Percentiles rank a stretch among this genome's conserved stretches.
Conservation (phyloP, 2,888 invertebrate species). For the Lacanobia oleracea region DNA sequence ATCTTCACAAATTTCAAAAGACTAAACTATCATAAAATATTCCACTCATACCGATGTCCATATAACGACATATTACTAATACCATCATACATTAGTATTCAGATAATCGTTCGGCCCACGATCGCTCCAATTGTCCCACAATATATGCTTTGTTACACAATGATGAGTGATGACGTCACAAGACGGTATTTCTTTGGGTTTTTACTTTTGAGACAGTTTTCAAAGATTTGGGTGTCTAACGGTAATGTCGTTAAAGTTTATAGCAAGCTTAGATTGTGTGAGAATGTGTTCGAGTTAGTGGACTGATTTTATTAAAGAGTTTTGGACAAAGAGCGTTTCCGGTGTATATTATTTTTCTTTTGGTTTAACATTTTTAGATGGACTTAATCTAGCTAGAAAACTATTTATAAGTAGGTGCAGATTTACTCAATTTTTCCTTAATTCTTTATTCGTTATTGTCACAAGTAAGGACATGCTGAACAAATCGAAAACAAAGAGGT, state of each 20-base stretch:
- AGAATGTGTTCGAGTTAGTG: conserved; percentile 13
- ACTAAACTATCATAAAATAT: conserved; percentile 54
- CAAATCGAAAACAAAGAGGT: too few species aligned
- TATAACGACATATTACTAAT: conserved; percentile 35
- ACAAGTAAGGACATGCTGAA: not conserved
- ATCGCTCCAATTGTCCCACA: conserved; percentile 71
- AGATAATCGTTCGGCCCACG: conserved; percentile 73
- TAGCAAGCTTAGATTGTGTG: conserved; percentile 23
- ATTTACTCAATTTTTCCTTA: not conserved
- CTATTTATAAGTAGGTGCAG: not conserved
- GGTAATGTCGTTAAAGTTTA: conserved; percentile 39
- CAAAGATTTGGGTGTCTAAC: conserved; percentile 36
- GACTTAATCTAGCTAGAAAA: too few species aligned
- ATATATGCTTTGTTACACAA: conserved; percentile 53
- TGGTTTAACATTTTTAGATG: too few species aligned
- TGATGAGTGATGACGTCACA: conserved; percentile 60
- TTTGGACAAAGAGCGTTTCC: not conserved
- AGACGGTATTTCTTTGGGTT: conserved; percentile 47
- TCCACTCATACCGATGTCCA: conserved; percentile 47
- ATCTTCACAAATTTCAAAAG: conserved; percentile 6
- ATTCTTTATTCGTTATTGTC: not conserved
- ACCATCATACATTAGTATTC: conserved; percentile 71
- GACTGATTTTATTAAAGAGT: conserved; percentile 2
- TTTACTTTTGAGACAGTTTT: conserved; percentile 30
- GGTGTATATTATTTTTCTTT: not conserved